Base-by-base conservation (phyloP, 35 echinoderm and acorn worm genomes). In the Acanthaster planci region DNA sequence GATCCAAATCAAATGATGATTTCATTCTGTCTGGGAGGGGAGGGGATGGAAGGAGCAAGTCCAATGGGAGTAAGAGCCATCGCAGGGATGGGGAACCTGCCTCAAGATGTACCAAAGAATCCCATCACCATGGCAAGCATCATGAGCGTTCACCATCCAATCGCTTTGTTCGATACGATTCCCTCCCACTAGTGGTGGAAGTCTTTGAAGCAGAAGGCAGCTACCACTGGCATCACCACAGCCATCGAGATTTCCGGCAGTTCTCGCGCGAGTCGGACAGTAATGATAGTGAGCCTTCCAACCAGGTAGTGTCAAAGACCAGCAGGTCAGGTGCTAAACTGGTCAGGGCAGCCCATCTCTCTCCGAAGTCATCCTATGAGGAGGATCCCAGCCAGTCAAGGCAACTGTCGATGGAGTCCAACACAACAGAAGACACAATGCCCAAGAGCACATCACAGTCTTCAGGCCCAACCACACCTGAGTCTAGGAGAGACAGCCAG, bases 371-470 rank as follows among this genome's bases (percentile, higher is more conserved):
- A 5, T 82, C 79, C 6, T 80, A 83, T 18, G 89, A 88, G 22
- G 93, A 86, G 40, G 77, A 82, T 39, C 72, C 82, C 39, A 82
- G 57, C 34, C 84, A 95, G 36, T 82, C 85, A 36, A 60, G 94
- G 18, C 94, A 97, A 77, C 82, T 79, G 14, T 97, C 94, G 0
- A 64, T 97, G 37, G 94, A 97, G 80, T 97, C 94, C 42, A 84
- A 51, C 21, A 95, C 93, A 0, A 95, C 93, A 76, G 94, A 97
- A 52, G 86, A 86, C 51, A 90, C 86, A 38, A 78, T 93, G 30
- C 94, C 90, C 39, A 97, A 97, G 39, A 97, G 94, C 83, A 90
- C 90, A n/a, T 92, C 94, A 1, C 60, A 93, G 2, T 97, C 94
- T 42, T 97, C 94, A 38, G 76, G 90, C 0, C 90, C 93, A n/a